These are phyloP conservation scores for Iselma pallidipennis DNA, from an alignment of 2,888 invertebrate species.

Conservation along the genomic window DNA sequence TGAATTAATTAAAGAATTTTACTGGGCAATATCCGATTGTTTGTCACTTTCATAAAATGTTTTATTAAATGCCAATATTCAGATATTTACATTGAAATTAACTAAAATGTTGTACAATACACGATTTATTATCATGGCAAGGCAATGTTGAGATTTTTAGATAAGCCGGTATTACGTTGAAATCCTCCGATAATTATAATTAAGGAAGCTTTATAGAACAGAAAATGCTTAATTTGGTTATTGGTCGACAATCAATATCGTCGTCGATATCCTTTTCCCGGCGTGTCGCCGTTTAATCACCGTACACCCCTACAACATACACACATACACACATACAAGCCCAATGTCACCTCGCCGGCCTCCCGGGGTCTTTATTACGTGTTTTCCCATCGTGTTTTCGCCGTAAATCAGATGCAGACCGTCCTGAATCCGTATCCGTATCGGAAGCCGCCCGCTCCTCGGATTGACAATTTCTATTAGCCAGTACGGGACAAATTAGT, in stretches of 20 bases:
- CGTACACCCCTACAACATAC: not conserved
- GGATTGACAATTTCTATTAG: slow-evolving; percentile 55
- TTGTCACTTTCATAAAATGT: slow-evolving; percentile 1
- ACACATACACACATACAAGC: not conserved
- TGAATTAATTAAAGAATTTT: slow-evolving; percentile 7
- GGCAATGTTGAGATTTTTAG: slow-evolving; percentile 20
- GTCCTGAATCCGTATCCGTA: slow-evolving; percentile 32
- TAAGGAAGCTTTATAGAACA: too few species aligned
- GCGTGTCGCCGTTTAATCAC: slow-evolving; percentile 28
- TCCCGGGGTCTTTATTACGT: slow-evolving; percentile 44
- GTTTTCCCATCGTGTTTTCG: slow-evolving; percentile 49
- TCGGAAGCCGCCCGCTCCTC: slow-evolving; percentile 34
- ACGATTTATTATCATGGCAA: slow-evolving; percentile 20
- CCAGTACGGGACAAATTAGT: slow-evolving; percentile 55
- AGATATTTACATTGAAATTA: not conserved
- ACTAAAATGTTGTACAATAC: too few species aligned
- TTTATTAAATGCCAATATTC: not conserved
- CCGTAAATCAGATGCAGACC: slow-evolving; percentile 52
- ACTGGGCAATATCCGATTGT: slow-evolving; percentile 5
- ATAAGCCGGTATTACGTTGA: not conserved
- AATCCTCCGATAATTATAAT: too few species aligned
- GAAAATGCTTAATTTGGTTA: not conserved
- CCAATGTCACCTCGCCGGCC: slow-evolving; percentile 22
- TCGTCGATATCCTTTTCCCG: slow-evolving; percentile 9
- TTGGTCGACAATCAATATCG: not conserved